Evolutionary conservation across 1,140 invertebrate species (phyloP).

Genomic region (Scylla paramamosain): DNA sequence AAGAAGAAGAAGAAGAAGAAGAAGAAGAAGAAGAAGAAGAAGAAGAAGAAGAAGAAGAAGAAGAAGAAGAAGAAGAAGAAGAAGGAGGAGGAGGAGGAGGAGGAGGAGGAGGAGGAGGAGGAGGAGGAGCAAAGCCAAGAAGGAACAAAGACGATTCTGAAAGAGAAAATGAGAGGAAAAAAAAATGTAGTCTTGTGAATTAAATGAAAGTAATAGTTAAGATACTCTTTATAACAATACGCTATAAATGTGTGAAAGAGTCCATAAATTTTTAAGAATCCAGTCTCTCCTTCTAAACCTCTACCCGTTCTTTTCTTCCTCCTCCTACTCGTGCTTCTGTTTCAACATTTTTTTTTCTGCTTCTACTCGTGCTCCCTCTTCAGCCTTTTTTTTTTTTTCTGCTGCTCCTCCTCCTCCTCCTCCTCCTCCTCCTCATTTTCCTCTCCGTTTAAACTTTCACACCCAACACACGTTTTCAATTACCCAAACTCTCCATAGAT

Average conservation of each 20-base stretch:
- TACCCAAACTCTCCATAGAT: conserved; percentile 14
- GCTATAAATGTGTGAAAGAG: no score
- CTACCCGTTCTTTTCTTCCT: no score
- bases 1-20: neutral
- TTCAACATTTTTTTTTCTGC: neutral
- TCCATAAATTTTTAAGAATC: no score
- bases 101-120: neutral
- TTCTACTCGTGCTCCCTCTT: neutral
- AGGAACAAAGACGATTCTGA: neutral
- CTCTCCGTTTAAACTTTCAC: neutral
- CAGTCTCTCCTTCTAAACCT: no score
- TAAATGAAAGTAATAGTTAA: no score
- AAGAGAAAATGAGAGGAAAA: neutral
- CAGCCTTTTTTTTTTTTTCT: no score
- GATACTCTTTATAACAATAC: no score
- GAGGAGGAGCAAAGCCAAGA: neutral
- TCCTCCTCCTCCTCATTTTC: neutral
- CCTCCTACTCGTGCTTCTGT: no score
- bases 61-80: neutral
- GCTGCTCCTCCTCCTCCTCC: neutral
- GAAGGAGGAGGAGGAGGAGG: neutral
- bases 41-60: neutral
- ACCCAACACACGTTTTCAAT: conserved; percentile 22
- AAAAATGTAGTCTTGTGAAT: neutral
- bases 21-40: no score